phyloP scores from a whole-genome alignment of 2,888 invertebrate genomes.

The Reticulitermes lucifugus region DNA sequence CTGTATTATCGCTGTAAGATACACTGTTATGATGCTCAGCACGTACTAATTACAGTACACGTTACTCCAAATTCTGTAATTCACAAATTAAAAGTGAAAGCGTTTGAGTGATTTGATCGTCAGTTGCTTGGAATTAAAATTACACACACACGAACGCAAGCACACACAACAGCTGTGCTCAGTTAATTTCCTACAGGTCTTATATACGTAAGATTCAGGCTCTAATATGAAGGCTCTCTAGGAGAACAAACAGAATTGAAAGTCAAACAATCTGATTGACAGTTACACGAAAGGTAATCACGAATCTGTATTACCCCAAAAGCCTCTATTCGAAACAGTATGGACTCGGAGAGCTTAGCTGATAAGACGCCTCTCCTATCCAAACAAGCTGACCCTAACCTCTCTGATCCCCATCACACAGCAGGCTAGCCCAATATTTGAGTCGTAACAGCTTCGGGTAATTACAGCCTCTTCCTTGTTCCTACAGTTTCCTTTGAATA shows the following conservation, averaged over 20 bases:
- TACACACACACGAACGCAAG: too few species aligned
- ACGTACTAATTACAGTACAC: too few species aligned
- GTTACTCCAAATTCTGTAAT: too few species aligned
- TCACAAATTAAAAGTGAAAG: too few species aligned
- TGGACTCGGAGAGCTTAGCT: neutral
- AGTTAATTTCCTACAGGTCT: neutral
- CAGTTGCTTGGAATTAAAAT: too few species aligned
- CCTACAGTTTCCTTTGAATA: conserved; percentile 24
- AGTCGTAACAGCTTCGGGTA: conserved; percentile 5
- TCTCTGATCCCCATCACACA: neutral
- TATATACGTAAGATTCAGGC: neutral
- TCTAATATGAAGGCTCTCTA: neutral
- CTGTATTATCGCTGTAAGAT: too few species aligned
- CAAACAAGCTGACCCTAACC: conserved; percentile 33
- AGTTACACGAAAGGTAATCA: neutral
- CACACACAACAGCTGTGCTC: neutral
- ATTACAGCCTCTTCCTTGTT: conserved; percentile 31
- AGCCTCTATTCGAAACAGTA: neutral
- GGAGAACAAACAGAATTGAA: neutral
- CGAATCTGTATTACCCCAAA: neutral
- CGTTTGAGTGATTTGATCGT: too few species aligned
- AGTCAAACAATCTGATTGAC: neutral
- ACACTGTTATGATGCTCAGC: too few species aligned
- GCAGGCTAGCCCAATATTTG: conserved; percentile 31
- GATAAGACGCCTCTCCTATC: conserved; percentile 14